Evolutionary conservation across 2,113 vertebrate species (phyloP), one percentile per base, ranked within the genome.

Genomic region (Lampris megalopsis): DNA sequence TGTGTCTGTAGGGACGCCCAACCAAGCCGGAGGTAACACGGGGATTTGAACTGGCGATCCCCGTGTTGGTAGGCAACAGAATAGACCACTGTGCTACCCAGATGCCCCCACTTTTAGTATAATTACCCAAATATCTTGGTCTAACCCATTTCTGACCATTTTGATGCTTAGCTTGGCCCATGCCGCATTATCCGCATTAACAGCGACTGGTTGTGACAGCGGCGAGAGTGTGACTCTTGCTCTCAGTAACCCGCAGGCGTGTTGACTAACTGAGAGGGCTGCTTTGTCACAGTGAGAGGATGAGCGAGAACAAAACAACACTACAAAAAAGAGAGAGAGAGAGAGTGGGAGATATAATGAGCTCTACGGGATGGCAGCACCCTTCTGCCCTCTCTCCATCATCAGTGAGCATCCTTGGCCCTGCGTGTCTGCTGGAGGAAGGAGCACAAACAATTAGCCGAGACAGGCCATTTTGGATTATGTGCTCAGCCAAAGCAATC

Each of bases 391-490:
- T 77, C 85, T 76, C 90, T 87, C 89, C 86, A 84, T 91, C 90
- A 91, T 69, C 43, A 77, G 81, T 84, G 79, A 80, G 74, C 83
- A 57, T 88, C 88, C 75, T 81, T 37, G 53, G 87, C 74, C 79
- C 59, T 37, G 88, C 24, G 24, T 66, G 75, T 90, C 89, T 86
- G 77, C 82, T 87, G 82, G 83, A 89, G 89, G 81, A 92, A 90
- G 82, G 83, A 81, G 86, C 84, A 58, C 87, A 92, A 93, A 92
- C 88, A 92, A 93, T 92, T 93, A 93, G 85, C 88, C 81, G 82
- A 83, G 84, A 83, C 91, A 81, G 88, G 88, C 81, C 77, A 75
- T 80, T 24, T 86, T 85, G 86, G 88, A 88, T 91, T 89, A 90
- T 87, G 89, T 87, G 81, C 87, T 88, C 81, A 77, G 88, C 70